Conservation (phyloP, 2,888 invertebrate species). For the Drosophila differens region DNA sequence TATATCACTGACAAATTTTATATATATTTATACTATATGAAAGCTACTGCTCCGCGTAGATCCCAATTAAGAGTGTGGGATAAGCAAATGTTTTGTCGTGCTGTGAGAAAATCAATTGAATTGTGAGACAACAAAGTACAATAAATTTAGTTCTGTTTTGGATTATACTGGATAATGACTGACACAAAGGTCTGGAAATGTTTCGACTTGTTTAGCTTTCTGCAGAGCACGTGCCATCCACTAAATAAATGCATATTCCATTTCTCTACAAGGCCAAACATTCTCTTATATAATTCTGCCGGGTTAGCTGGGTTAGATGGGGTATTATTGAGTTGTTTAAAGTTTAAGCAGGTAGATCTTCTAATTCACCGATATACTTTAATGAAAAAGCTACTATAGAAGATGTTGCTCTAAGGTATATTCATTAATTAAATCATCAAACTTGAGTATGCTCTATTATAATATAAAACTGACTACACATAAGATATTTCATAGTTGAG, state of each 20-base stretch:
- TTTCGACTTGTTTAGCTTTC: slow-evolving; percentile 15
- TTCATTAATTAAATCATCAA: background rate
- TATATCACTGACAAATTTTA: slow-evolving; percentile 3
- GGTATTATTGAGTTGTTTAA: background rate
- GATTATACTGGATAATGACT: slow-evolving; percentile 16
- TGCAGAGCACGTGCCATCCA: slow-evolving; percentile 9
- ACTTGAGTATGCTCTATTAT: background rate
- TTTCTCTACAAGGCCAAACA: slow-evolving; percentile 5
- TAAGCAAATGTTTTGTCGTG: slow-evolving; percentile 3
- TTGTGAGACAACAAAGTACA: background rate
- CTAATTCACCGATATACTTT: background rate
- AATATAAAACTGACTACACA: background rate
- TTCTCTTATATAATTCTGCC: background rate
- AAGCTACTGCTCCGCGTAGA: background rate
- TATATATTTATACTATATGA: background rate
- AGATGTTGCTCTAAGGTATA: background rate
- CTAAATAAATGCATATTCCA: slow-evolving; percentile 6
- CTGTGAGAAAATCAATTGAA: slow-evolving; percentile 1
- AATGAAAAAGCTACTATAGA: no score
- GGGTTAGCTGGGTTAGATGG: background rate
- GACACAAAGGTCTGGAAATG: slow-evolving; percentile 7
- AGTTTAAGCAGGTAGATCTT: background rate
- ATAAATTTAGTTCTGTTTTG: background rate
- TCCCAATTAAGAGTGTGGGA: slow-evolving; percentile 11
- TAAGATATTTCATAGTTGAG: slow-evolving; percentile 11